phyloP scores from a whole-genome alignment of 2,888 invertebrate genomes.

The Conistra vaccinii region DNA sequence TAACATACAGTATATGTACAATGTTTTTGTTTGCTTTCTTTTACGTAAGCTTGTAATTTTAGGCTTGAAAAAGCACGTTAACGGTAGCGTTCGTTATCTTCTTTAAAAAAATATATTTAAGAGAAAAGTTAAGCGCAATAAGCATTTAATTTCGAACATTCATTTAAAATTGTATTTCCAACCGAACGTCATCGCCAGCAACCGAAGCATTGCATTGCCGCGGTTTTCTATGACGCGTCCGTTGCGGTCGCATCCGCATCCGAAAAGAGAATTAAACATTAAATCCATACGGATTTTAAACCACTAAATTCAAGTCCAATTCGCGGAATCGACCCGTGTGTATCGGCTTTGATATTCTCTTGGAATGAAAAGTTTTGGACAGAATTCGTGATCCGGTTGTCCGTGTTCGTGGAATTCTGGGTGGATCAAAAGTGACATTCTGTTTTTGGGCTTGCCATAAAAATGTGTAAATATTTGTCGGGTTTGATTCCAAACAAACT shows the following conservation, averaged over 20 bases:
- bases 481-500: background rate
- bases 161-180: constrained; percentile 55
- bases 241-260: constrained; percentile 59
- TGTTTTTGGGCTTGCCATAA: constrained; percentile 18
- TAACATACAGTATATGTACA: background rate
- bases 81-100: background rate
- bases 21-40: background rate
- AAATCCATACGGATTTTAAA: constrained; percentile 45
- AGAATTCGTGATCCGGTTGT: constrained; percentile 32
- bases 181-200: constrained; percentile 63
- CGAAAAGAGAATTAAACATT: constrained; percentile 60
- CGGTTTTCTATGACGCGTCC: constrained; percentile 66
- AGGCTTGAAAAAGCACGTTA: background rate
- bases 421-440: constrained; percentile 22
- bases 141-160: constrained; percentile 30
- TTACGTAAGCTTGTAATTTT: background rate
- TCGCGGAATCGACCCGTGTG: constrained; percentile 34
- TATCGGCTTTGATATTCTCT: constrained; percentile 20
- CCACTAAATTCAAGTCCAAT: constrained; percentile 44
- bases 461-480: constrained; percentile 27
- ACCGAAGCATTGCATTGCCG: constrained; percentile 57
- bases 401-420: constrained; percentile 27
- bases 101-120: background rate
- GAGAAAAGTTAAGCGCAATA: constrained; percentile 1
- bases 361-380: constrained; percentile 40